Evolutionary conservation across 2,797 vertebrate species (phyloP).

Genomic region (Pteropus rufus): DNA sequence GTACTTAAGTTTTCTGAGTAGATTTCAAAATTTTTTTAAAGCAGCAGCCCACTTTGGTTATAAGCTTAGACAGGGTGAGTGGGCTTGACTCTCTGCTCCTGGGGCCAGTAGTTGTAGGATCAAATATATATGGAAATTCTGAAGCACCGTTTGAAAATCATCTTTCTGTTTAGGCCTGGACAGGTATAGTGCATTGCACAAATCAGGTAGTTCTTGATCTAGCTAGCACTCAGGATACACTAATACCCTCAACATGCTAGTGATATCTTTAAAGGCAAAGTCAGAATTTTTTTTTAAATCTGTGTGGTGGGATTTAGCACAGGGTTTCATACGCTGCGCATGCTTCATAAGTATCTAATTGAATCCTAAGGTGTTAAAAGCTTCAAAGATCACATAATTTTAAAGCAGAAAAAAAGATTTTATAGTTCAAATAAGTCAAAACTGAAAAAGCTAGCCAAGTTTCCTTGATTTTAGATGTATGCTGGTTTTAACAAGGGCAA

Average conservation of each 20-base stretch:
- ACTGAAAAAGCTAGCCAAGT: background rate
- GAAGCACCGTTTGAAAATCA: background rate
- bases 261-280: background rate
- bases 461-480: background rate
- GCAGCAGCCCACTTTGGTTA: background rate
- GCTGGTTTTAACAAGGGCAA: background rate
- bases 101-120: background rate
- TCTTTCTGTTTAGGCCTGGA: background rate
- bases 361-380: background rate
- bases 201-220: background rate
- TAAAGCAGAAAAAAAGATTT: background rate
- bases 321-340: background rate
- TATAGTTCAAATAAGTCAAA: background rate
- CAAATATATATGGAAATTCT: background rate
- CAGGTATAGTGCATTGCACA: background rate
- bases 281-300: background rate
- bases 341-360: background rate
- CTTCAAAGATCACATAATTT: background rate
- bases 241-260: background rate
- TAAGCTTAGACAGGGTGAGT: background rate
- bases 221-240: background rate
- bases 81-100: background rate
- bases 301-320: background rate
- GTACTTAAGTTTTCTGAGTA: background rate
- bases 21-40: background rate